Percentiles rank a stretch among this genome's conserved stretches.
Conservation (phyloP, 2,113 vertebrate genomes). For the Oplegnathus fasciatus region DNA sequence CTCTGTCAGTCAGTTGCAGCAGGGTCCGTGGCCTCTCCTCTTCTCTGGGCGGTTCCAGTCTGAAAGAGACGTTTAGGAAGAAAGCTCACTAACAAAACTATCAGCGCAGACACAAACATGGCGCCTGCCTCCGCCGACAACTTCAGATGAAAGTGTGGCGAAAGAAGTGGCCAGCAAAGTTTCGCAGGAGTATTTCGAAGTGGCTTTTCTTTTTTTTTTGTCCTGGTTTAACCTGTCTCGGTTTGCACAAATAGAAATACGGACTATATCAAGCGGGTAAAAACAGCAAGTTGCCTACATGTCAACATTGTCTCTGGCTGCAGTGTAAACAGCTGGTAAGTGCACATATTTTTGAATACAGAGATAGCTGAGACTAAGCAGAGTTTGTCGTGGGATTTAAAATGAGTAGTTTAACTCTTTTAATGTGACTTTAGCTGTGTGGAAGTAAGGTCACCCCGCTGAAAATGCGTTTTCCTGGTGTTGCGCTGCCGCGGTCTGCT, state of each 20-base stretch:
- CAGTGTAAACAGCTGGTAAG: conserved; percentile 86
- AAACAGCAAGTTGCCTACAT: conserved; percentile 81
- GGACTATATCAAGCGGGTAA: conserved; percentile 56
- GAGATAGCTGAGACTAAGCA: background rate
- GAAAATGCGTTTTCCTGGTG: conserved; percentile 23
- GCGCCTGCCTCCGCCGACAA: conserved; percentile 77
- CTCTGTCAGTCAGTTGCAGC: background rate
- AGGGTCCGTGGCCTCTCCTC: conserved; percentile 43
- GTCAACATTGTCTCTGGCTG: conserved; percentile 75
- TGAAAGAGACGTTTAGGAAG: conserved; percentile 69
- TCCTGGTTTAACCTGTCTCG: conserved; percentile 16
- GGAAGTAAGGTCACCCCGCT: background rate
- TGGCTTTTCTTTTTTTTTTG: background rate
- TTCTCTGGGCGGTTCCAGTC: conserved; percentile 82
- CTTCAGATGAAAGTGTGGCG: conserved; percentile 73
- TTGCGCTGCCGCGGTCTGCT: background rate
- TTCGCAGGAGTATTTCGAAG: conserved; percentile 38
- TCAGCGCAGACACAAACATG: conserved; percentile 84
- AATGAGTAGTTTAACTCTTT: background rate
- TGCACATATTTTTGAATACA: conserved; percentile 35
- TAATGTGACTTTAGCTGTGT: background rate
- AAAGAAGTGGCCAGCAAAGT: conserved; percentile 76
- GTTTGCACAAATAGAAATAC: conserved; percentile 29
- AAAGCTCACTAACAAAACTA: conserved; percentile 74
- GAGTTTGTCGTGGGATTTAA: background rate